phyloP scores from a whole-genome alignment of 2,113 vertebrate genomes.

The Progne subis region DNA sequence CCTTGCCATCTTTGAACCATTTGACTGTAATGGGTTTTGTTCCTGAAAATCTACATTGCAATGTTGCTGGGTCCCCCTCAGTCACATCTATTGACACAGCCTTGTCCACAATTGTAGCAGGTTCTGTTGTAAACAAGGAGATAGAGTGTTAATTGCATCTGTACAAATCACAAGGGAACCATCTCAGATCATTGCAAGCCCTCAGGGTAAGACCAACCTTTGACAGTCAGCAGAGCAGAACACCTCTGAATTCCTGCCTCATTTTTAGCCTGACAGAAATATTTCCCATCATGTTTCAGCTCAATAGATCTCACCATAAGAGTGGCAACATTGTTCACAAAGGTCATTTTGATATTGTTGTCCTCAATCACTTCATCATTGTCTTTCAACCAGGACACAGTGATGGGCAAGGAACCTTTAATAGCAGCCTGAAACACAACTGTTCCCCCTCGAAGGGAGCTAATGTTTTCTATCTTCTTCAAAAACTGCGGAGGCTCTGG shows the following conservation, averaged over 20 bases:
- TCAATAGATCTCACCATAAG: conserved; percentile 86
- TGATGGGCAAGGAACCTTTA: conserved; percentile 91
- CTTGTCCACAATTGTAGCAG: conserved; percentile 90
- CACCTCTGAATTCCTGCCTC: conserved; percentile 94
- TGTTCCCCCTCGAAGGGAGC: conserved; percentile 83
- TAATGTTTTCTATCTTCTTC: conserved; percentile 89
- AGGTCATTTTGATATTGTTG: conserved; percentile 86
- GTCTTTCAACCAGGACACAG: conserved; percentile 92
- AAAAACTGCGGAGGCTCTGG: conserved; percentile 92
- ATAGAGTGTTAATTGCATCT: background rate
- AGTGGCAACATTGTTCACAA: conserved; percentile 86
- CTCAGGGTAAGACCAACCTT: conserved; percentile 85
- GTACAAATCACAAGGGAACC: background rate
- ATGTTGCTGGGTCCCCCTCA: conserved; percentile 91
- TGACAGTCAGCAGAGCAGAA: conserved; percentile 87
- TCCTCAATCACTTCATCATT: conserved; percentile 92
- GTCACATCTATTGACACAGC: conserved; percentile 94
- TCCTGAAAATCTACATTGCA: conserved; percentile 93
- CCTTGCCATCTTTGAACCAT: conserved; percentile 90
- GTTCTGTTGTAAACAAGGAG: conserved; percentile 83
- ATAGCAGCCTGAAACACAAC: conserved; percentile 86
- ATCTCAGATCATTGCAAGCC: background rate
- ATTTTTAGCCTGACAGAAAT: conserved; percentile 94
- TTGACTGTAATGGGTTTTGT: conserved; percentile 88
- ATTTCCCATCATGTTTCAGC: conserved; percentile 89